Conservation (phyloP, 2,888 invertebrate genomes). For the Phyllotreta cruciferae region DNA sequence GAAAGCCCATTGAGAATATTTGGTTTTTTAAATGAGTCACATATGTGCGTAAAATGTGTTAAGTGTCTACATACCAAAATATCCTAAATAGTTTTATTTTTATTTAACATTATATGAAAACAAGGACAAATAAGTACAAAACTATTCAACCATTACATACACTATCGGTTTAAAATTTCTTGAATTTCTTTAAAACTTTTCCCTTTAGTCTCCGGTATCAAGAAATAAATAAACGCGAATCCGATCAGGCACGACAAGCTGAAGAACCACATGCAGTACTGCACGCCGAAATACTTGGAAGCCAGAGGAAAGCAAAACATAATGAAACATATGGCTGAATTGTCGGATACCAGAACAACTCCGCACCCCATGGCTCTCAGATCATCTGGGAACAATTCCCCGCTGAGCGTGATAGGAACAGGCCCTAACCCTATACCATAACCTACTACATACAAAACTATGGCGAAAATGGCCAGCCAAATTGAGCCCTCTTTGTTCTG, state of each 20-base stretch:
- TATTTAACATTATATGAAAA: too few species aligned
- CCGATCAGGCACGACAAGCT: constrained; percentile 31
- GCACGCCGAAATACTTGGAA: constrained; percentile 27
- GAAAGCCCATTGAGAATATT: too few species aligned
- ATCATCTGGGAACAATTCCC: constrained; percentile 79
- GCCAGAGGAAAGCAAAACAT: constrained; percentile 40
- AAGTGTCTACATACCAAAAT: too few species aligned
- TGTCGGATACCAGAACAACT: constrained; percentile 28
- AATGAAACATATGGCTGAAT: constrained; percentile 34
- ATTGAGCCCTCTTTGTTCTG: constrained; percentile 61
- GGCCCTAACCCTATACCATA: constrained; percentile 77
- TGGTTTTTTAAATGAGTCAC: too few species aligned
- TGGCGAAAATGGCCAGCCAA: constrained; percentile 74
- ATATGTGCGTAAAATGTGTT: too few species aligned
- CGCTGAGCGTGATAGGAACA: constrained; percentile 80
- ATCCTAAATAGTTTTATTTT: too few species aligned
- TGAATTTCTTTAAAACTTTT: constrained; percentile 40
- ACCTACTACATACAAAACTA: constrained; percentile 74
- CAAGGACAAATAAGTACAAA: too few species aligned
- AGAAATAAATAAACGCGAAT: constrained; percentile 27
- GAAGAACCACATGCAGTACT: constrained; percentile 37
- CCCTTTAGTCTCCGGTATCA: constrained; percentile 44
- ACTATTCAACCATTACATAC: too few species aligned
- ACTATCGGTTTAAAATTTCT: neutral
- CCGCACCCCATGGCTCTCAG: constrained; percentile 71